A percentile compares a stretch with the other conserved stretches of the same genome.
These are phyloP conservation scores for Deroplatys truncata DNA, from an alignment of 2,888 invertebrate species.

Conservation along the genomic window DNA sequence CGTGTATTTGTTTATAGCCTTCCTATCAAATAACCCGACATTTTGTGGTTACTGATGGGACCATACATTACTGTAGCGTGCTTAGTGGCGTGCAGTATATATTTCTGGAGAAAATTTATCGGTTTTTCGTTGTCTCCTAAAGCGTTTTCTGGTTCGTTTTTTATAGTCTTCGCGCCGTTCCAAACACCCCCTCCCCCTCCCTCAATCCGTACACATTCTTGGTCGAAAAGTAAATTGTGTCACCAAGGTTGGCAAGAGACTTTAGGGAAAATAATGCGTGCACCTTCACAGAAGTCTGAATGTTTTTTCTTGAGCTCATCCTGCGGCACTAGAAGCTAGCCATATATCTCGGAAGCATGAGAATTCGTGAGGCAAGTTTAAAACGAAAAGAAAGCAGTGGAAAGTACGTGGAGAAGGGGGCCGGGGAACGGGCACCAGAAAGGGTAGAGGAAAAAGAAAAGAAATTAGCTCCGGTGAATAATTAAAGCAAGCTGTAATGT, in stretches of 20 bases:
- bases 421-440: neutral
- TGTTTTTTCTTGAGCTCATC: neutral
- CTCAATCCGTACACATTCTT: neutral
- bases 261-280: neutral
- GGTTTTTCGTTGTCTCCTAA: neutral
- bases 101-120: neutral
- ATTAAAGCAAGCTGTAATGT: neutral
- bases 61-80: neutral
- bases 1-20: neutral
- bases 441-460: neutral
- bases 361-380: neutral
- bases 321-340: neutral
- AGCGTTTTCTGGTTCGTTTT: neutral
- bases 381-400: neutral
- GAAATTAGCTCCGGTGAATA: neutral
- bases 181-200: neutral
- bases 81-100: neutral
- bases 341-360: neutral
- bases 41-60: neutral
- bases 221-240: neutral
- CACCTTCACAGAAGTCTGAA: neutral
- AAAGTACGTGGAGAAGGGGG: neutral
- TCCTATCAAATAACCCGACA: neutral
- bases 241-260: neutral
- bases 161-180: neutral